Percentiles rank a stretch among this genome's conserved stretches.
phyloP scores from a whole-genome alignment of 2,113 vertebrate genomes.

The Psittacus erithacus region DNA sequence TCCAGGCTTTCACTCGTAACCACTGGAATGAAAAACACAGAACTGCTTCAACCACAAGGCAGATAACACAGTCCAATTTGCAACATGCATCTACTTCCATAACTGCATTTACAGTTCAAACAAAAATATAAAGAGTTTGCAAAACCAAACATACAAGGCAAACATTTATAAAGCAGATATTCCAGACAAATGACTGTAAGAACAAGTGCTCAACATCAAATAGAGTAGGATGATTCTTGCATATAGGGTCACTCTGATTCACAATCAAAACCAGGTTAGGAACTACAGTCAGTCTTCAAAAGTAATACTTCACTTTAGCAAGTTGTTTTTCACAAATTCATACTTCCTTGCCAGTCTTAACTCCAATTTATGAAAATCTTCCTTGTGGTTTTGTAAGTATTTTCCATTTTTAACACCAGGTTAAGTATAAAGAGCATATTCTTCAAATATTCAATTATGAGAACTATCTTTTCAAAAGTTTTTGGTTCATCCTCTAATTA shows the following conservation, averaged over 20 bases:
- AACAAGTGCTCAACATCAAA: neutral
- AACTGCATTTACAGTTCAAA: neutral
- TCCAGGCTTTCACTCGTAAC: constrained; percentile 47
- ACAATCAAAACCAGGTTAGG: neutral
- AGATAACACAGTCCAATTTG: neutral
- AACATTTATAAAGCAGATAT: neutral
- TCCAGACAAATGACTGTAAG: neutral
- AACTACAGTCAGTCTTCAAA: neutral
- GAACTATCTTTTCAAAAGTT: neutral
- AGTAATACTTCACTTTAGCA: neutral
- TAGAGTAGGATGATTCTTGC: neutral
- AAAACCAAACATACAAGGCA: neutral
- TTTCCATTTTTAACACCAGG: neutral
- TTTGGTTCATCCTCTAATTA: neutral
- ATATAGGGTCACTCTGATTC: neutral
- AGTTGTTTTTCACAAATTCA: neutral
- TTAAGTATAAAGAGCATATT: neutral
- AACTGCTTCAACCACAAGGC: neutral
- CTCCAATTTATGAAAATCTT: neutral
- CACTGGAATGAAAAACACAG: constrained; percentile 14
- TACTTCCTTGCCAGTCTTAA: neutral
- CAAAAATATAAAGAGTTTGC: neutral
- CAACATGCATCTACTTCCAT: neutral
- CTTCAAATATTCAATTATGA: neutral
- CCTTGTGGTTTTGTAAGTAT: neutral